Evolutionary conservation across 2,888 invertebrate species (phyloP).

Genomic region (Steromphala cineraria): DNA sequence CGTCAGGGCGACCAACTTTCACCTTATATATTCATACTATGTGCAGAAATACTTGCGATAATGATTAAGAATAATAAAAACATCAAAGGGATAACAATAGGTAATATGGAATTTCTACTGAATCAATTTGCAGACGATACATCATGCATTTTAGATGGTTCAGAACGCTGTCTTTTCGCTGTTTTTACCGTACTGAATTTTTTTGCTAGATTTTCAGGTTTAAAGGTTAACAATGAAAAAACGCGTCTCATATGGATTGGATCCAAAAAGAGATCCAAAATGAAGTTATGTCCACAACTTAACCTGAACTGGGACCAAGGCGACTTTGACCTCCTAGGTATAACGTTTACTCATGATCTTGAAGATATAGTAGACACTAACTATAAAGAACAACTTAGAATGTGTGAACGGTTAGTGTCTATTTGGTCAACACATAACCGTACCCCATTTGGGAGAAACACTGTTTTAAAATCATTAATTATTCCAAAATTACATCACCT

Average conservation of each 20-base stretch:
- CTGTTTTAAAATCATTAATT: no score
- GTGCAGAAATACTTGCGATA: slow-evolving; percentile 12
- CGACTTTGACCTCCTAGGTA: background rate
- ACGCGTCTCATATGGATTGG: slow-evolving; percentile 1
- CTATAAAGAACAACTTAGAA: background rate
- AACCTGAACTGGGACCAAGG: background rate
- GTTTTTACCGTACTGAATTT: background rate
- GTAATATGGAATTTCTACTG: background rate
- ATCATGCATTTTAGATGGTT: slow-evolving; percentile 15
- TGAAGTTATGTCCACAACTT: no score
- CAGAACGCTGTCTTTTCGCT: slow-evolving; percentile 1
- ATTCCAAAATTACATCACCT: no score
- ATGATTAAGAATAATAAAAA: slow-evolving; percentile 13
- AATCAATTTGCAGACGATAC: slow-evolving; percentile 26
- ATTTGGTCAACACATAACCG: background rate
- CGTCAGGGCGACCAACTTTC: slow-evolving; percentile 22
- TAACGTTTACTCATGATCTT: background rate
- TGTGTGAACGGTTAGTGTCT: background rate
- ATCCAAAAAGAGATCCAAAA: background rate
- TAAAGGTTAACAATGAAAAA: background rate
- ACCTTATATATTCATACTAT: background rate
- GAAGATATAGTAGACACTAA: background rate
- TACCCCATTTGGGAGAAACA: background rate
- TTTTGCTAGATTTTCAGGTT: slow-evolving; percentile 11
- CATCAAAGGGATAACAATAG: slow-evolving; percentile 9